Conservation (phyloP, 2,113 vertebrate genomes). For the Crotophaga sulcirostris region DNA sequence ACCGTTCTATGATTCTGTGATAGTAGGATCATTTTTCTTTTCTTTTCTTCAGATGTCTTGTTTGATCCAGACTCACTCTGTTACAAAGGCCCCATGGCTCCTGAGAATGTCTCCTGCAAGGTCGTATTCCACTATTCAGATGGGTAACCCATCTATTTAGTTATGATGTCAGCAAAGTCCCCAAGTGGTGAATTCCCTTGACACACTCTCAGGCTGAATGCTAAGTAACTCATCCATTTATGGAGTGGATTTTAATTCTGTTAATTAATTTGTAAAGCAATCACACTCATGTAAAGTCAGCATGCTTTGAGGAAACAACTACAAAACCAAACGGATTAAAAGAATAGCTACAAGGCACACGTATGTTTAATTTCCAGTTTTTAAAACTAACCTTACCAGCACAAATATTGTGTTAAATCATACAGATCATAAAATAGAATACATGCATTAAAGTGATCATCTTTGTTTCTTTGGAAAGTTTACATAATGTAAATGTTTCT, state of each 20-base stretch:
- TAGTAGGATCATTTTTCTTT: neutral
- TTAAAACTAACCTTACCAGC: neutral
- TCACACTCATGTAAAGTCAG: neutral
- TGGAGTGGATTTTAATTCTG: neutral
- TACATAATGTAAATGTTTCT: neutral
- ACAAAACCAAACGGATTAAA: neutral
- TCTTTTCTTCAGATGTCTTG: neutral
- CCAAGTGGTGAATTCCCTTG: neutral
- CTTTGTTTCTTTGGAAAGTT: neutral
- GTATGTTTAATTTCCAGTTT: neutral
- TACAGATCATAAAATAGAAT: neutral
- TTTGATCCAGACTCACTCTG: neutral
- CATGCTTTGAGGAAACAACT: neutral
- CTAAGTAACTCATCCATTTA: neutral
- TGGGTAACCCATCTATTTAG: neutral
- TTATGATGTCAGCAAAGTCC: neutral
- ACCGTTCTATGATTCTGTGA: no score
- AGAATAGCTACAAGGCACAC: neutral
- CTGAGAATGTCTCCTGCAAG: neutral
- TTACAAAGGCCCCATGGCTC: neutral
- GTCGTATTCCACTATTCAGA: neutral
- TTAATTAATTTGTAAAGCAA: slow-evolving; percentile 34
- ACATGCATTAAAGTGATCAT: neutral
- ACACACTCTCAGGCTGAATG: neutral
- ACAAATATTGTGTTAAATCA: neutral